phyloP scores from a whole-genome alignment of 2,797 vertebrate species.

The Merluccius polli region DNA sequence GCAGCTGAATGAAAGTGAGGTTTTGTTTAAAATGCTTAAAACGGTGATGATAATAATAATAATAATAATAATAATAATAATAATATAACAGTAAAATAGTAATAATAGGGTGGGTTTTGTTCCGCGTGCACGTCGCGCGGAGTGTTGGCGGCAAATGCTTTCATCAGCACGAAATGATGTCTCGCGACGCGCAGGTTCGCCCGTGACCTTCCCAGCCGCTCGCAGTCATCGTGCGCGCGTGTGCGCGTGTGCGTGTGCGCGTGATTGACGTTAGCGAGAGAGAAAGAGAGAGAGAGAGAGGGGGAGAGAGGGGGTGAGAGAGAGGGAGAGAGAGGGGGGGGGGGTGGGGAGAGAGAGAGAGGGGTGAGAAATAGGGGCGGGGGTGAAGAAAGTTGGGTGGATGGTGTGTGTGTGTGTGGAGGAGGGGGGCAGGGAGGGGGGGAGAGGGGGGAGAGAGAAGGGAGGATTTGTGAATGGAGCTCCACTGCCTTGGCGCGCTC shows the following conservation, averaged over 20 bases:
- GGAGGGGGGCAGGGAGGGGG: not conserved
- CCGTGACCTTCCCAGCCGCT: no score
- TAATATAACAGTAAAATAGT: no score
- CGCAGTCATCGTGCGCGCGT: constrained; percentile 24
- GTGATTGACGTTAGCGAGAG: not conserved
- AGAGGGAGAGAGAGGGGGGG: constrained; percentile 3
- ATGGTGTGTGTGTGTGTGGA: not conserved
- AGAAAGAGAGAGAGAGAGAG: constrained; percentile 23
- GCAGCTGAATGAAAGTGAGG: no score
- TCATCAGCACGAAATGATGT: no score
- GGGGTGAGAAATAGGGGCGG: constrained; percentile 5
- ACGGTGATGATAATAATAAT: no score
- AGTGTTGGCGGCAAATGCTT: no score
- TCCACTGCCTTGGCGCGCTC: not conserved
- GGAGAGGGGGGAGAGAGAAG: not conserved
- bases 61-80: no score
- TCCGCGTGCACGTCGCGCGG: no score
- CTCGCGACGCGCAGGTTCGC: no score
- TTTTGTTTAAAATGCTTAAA: no score
- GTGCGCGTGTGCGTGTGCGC: constrained; percentile 17
- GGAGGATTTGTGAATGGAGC: constrained; percentile 5
- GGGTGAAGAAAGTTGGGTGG: not conserved
- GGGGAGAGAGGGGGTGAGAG: not conserved
- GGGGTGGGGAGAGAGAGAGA: constrained; percentile 21
- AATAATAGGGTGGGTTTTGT: no score